phyloP scores from a whole-genome alignment of 2,113 vertebrate genomes.

The Pluvianellus socialis region DNA sequence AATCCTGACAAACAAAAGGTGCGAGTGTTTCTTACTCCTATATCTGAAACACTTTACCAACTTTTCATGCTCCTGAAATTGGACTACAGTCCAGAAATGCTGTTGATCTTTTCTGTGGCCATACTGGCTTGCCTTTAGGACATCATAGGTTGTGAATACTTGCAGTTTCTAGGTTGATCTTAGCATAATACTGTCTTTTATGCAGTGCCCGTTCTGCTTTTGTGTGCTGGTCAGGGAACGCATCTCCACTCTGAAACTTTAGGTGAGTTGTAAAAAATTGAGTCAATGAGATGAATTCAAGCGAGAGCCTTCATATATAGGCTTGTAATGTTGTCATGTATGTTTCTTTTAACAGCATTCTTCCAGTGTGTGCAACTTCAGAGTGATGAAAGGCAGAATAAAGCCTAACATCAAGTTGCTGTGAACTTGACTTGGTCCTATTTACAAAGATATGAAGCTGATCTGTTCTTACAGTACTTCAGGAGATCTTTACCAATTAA shows the following conservation, averaged over 20 bases:
- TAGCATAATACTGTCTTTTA: background rate
- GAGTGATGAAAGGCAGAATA: background rate
- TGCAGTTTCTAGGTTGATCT: background rate
- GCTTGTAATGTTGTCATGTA: background rate
- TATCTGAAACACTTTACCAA: background rate
- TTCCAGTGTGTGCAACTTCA: background rate
- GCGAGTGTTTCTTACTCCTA: background rate
- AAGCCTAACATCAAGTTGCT: background rate
- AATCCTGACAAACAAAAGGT: background rate
- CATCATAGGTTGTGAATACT: background rate
- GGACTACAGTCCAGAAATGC: background rate
- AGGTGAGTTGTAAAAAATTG: background rate
- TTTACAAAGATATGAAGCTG: background rate
- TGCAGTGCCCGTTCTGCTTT: background rate
- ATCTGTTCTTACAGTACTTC: background rate
- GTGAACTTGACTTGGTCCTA: background rate
- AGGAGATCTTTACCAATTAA: background rate
- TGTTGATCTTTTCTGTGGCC: rapidly evolving
- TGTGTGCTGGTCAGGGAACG: background rate
- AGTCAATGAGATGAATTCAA: background rate
- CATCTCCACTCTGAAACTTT: background rate
- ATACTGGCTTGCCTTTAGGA: background rate
- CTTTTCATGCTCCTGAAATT: background rate
- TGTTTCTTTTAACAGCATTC: background rate
- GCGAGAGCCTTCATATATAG: background rate